Percentiles rank a stretch among this genome's conserved stretches.
These are phyloP conservation scores for Emys orbicularis DNA, from an alignment of 2,797 vertebrate species.

Conservation along the genomic window DNA sequence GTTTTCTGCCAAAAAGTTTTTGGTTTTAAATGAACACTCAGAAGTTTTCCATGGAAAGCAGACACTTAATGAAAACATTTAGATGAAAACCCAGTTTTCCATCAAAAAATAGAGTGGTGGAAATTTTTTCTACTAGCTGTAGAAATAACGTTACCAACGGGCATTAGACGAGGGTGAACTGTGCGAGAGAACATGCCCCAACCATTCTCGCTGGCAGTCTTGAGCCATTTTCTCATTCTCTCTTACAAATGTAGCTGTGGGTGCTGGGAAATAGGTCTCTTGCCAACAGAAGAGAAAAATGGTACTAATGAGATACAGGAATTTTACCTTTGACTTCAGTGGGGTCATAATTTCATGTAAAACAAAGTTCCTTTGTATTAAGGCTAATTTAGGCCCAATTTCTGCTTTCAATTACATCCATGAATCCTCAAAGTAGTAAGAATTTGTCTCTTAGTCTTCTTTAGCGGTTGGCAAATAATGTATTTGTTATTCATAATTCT, in stretches of 20 bases:
- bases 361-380: not conserved
- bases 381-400: not conserved
- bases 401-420: not conserved
- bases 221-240: not conserved
- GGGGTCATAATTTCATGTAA: not conserved
- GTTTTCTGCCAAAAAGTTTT: not conserved
- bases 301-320: not conserved
- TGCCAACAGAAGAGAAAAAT: not conserved
- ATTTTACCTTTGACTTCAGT: not conserved
- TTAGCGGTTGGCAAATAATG: not conserved
- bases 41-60: not conserved
- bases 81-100: not conserved
- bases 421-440: not conserved
- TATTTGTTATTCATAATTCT: not conserved
- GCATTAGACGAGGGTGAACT: not conserved
- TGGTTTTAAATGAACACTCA: not conserved
- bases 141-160: rapidly evolving
- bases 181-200: not conserved
- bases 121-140: not conserved
- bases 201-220: not conserved
- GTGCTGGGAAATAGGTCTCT: not conserved
- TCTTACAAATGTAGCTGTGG: not conserved
- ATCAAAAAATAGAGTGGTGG: not conserved
- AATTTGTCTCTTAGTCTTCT: not conserved
- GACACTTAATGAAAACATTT: not conserved